Evolutionary conservation across 1,140 invertebrate species (phyloP).

Genomic region (Harlomillsia oculata): DNA sequence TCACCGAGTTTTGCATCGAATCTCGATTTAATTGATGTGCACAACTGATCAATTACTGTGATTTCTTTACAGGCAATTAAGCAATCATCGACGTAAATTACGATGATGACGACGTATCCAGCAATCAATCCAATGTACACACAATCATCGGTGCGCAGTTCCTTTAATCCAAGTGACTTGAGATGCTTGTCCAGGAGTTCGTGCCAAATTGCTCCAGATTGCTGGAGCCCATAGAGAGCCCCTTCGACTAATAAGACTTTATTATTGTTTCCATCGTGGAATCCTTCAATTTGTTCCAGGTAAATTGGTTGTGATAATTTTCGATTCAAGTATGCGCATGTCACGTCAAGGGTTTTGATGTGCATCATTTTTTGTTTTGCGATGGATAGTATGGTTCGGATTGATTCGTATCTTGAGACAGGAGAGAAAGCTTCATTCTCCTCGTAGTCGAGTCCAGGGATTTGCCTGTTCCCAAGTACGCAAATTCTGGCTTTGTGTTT

Average conservation of each 20-base stretch:
- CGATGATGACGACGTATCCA: background rate
- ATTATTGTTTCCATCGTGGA: conserved; percentile 6
- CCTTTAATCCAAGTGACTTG: conserved; percentile 42
- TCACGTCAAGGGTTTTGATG: conserved; percentile 39
- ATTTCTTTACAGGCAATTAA: background rate
- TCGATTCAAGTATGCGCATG: conserved; percentile 42
- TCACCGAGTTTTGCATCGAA: background rate
- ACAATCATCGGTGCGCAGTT: conserved; percentile 40
- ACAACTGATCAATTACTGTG: background rate
- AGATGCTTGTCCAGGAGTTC: conserved; percentile 37
- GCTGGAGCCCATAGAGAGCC: conserved; percentile 31
- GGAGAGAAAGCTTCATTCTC: conserved; percentile 43
- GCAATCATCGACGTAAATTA: background rate
- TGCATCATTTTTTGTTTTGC: conserved; percentile 32
- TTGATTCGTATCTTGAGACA: conserved; percentile 37
- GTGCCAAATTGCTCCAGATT: conserved; percentile 23
- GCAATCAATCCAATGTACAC: conserved; percentile 39
- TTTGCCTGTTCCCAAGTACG: conserved; percentile 41
- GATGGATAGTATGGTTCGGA: conserved; percentile 32
- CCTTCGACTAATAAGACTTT: conserved; percentile 13
- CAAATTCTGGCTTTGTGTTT: conserved; percentile 40
- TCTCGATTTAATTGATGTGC: background rate
- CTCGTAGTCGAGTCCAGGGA: conserved; percentile 40
- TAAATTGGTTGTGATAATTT: conserved; percentile 42
- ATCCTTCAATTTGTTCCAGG: conserved; percentile 41